Evolutionary conservation across 2,888 invertebrate species (phyloP), one percentile per base, ranked within the genome.

Genomic region (Pocota personata): DNA sequence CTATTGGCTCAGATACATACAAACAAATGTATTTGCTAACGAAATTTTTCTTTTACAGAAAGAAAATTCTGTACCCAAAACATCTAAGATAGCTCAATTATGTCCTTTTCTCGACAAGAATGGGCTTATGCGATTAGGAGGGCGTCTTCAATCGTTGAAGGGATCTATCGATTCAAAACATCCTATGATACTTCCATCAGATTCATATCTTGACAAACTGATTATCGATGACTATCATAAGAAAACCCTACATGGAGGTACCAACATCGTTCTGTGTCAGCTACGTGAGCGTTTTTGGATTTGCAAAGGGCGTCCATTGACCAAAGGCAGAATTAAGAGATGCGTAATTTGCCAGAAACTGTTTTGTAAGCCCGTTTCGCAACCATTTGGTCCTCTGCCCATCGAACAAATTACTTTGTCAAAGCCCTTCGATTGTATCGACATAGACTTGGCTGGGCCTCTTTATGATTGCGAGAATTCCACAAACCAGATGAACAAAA

Each of bases 1-100:
- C 21, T 71, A 71, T 46, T 75, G 64, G 64, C 43, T 64, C 30
- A 75, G 55, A 43, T 75, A 55, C n/a, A 43, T 57, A 50, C 66
- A 66, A 57, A 21, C 0, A 4, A 19, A 6, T 24, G 14, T 7
- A 14, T 76, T 77, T 60, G 4, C 69, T 64, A 64, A 57, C 24
- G 78, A 79, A 48, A 48, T 66, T 37, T 10, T 37, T 60, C 30
- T 60, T 35, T 79, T 79, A 16, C 64, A 72, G 50, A 37, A 24
- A 24, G 3, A 50, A 24, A 24, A 24, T 5, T 12, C 27, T 50
- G 50, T 50, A 50, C 50, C 50, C 3, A 50, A 24, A 50, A 5
- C 27, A 24, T 50, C 50, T 5, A 52, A 27, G 14, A 66, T 50
- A 43, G 24, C 14, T 10, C 58, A 69, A 12, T 30, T 58, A 21